phyloP scores from a whole-genome alignment of 2,797 vertebrate genomes.

The Pempheris klunzingeri region DNA sequence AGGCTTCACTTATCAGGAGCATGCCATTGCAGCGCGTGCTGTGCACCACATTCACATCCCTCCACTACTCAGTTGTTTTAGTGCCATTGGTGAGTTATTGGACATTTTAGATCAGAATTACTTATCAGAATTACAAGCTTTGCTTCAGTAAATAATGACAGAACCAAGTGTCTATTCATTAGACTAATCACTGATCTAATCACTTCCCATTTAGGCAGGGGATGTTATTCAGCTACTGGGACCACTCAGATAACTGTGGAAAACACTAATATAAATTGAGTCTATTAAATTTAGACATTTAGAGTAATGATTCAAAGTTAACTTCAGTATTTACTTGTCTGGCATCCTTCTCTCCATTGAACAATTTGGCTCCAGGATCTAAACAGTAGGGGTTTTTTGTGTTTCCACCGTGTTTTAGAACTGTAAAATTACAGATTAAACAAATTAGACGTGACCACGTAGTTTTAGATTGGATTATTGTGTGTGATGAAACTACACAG shows the following conservation, averaged over 20 bases:
- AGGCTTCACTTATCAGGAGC: conserved; percentile 57
- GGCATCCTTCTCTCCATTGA: neutral
- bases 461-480: neutral
- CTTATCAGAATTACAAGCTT: conserved; percentile 16
- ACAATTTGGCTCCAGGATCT: neutral
- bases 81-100: neutral
- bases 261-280: conserved; percentile 41
- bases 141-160: conserved; percentile 52
- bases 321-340: conserved; percentile 36
- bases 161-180: conserved; percentile 61
- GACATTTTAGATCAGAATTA: neutral
- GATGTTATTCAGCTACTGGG: conserved; percentile 42
- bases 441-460: neutral
- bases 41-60: neutral
- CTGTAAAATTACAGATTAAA: neutral
- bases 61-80: neutral
- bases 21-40: conserved; percentile 18
- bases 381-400: no score
- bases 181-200: conserved; percentile 65
- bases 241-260: conserved; percentile 40
- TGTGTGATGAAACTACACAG: neutral
- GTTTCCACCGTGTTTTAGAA: neutral
- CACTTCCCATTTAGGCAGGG: conserved; percentile 49
- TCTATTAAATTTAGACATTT: conserved; percentile 48
- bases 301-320: conserved; percentile 41